Conservation (phyloP, 2,113 vertebrate genomes). For the Fregata magnificens region DNA sequence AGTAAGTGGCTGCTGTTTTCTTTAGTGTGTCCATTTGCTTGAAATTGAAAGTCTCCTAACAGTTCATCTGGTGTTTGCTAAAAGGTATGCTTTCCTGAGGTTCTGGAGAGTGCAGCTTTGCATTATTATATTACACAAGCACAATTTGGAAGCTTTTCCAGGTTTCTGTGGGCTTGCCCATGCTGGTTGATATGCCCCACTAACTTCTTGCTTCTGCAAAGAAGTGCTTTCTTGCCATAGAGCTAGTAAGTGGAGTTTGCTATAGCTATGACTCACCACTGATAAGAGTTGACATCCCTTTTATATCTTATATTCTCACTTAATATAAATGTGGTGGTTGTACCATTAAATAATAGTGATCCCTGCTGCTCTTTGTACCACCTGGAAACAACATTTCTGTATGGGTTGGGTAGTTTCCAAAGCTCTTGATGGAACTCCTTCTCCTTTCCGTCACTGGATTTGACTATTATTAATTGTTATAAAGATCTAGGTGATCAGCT, state of each 20-base stretch:
- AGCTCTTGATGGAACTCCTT: not conserved
- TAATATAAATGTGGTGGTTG: not conserved
- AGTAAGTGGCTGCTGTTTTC: conserved; percentile 70
- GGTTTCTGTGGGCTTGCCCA: not conserved
- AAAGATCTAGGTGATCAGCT: not conserved
- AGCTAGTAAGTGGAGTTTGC: not conserved
- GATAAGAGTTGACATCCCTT: not conserved
- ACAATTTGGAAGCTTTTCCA: not conserved
- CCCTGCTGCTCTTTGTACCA: not conserved
- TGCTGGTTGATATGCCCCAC: not conserved
- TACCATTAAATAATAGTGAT: not conserved
- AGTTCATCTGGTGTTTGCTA: not conserved
- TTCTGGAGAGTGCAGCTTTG: not conserved
- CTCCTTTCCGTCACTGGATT: not conserved
- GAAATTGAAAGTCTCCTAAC: not conserved
- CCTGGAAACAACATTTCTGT: not conserved
- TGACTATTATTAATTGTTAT: not conserved
- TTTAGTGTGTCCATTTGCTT: not conserved
- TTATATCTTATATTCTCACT: not conserved
- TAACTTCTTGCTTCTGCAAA: not conserved
- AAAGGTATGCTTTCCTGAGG: not conserved
- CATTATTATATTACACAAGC: not conserved
- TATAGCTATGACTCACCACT: not conserved
- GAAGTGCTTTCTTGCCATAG: not conserved
- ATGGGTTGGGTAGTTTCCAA: not conserved